Evolutionary conservation across 2,888 invertebrate genomes (phyloP), one percentile per base, ranked within the genome.

Genomic region (Ophion ellenae): DNA sequence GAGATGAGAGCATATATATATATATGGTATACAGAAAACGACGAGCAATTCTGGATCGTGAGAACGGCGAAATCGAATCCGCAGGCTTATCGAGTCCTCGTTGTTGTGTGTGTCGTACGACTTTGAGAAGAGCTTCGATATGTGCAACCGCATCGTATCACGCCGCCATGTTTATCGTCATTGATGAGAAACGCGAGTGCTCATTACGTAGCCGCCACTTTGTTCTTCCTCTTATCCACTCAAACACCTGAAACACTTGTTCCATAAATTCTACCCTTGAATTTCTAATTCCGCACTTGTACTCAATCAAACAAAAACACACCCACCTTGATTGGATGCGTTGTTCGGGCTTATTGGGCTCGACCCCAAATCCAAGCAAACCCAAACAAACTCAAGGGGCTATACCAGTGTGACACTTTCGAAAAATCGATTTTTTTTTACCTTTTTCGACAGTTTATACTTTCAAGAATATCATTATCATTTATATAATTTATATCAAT

Each of bases 61-160:
- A 86, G 87, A 88, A 88, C 84, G 84, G 80, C 80, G 81, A 86
- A 87, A 86, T 81, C 81, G 81, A 84, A 84, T 86, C 83, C 83
- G 76, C 57, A 69, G 73, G 76, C 84, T 81, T 84, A 84, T 84
- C 81, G 84, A 81, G 84, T 82, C 75, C 85, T 85, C 82, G 82
- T 85, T 85, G 82, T 85, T 82, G 85, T 78, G 77, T 85, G 74
- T 66, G 20, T 57, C 66, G 59, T 40, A 82, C 82, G 82, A 79
- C 64, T 82, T 75, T 74, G 75, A 69, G 76, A 77, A 64, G 76
- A 81, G 77, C 73, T 45, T 69, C 77, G 84, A 75, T 69, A 80
- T 66, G 40, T 63, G 75, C 70, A 59, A 70, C 40, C 75, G 45
- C 36, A 76, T n/a, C 53, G 47, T 53, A 5, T 5, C 14, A 53